Conservation (phyloP, 2,888 invertebrate genomes). For the Parochlus steinenii region DNA sequence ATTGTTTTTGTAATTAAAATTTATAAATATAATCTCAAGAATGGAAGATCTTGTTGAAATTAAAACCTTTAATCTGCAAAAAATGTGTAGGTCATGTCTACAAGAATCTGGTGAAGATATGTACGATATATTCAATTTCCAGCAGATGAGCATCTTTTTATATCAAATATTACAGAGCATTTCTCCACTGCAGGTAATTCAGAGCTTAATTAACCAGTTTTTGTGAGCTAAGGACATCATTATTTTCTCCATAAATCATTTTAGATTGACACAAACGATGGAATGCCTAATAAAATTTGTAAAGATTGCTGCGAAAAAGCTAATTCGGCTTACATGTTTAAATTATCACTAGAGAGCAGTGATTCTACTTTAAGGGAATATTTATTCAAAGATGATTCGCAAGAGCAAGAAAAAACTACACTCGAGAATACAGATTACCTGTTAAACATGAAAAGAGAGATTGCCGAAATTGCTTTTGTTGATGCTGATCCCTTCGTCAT, state of each 20-base stretch:
- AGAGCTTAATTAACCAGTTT: background rate
- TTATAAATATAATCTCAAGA: background rate
- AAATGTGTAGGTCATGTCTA: slow-evolving; percentile 10
- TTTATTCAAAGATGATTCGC: slow-evolving; percentile 1
- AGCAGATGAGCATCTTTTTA: slow-evolving; percentile 7
- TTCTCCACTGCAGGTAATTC: background rate
- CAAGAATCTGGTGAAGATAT: slow-evolving; percentile 8
- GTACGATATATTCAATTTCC: slow-evolving; percentile 10
- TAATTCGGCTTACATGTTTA: slow-evolving; percentile 13
- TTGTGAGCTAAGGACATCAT: background rate
- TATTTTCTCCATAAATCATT: slow-evolving; percentile 1
- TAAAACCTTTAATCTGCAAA: slow-evolving; percentile 8
- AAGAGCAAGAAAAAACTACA: slow-evolving; percentile 2
- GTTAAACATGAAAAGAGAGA: slow-evolving; percentile 13
- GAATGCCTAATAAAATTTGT: slow-evolving; percentile 15
- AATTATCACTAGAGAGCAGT: slow-evolving; percentile 14
- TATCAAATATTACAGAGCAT: background rate
- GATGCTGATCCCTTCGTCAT: slow-evolving; percentile 12
- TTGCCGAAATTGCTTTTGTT: slow-evolving; percentile 13
- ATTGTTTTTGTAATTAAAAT: too few relatives aligned
- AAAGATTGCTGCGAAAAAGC: slow-evolving; percentile 13
- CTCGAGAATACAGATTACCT: slow-evolving; percentile 1
- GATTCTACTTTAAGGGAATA: slow-evolving; percentile 13
- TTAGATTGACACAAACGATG: slow-evolving; percentile 14
- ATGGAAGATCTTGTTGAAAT: too few relatives aligned